Evolutionary conservation across 2,797 vertebrate genomes (phyloP).

Genomic region (Acanthis flammea): DNA sequence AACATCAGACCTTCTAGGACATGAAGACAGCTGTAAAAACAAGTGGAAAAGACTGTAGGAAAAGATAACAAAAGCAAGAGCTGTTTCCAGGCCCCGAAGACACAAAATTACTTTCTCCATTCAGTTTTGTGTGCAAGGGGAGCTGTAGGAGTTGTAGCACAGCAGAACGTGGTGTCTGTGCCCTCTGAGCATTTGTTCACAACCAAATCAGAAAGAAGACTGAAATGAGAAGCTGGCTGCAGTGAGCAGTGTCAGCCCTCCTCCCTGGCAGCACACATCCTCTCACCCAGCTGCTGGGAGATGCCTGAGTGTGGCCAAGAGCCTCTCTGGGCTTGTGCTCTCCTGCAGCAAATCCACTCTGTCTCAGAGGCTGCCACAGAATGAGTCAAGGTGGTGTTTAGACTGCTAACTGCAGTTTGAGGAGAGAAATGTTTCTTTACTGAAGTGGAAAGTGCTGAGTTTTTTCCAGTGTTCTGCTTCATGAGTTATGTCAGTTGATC

Average conservation of each 20-base stretch:
- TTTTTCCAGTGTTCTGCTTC: background rate
- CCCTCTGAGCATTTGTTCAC: background rate
- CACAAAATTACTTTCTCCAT: background rate
- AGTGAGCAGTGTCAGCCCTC: background rate
- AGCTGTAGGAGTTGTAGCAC: background rate
- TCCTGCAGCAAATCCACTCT: background rate
- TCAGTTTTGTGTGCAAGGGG: background rate
- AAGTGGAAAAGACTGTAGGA: background rate
- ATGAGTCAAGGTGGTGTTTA: background rate
- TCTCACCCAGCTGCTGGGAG: background rate
- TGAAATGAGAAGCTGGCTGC: background rate
- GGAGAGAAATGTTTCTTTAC: background rate
- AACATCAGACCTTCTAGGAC: constrained; percentile 28
- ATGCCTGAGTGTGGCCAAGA: background rate
- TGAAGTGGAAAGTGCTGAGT: background rate
- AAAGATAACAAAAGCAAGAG: background rate
- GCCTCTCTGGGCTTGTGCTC: background rate
- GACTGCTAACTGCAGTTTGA: background rate
- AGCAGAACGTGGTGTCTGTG: fast-evolving
- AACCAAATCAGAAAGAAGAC: background rate
- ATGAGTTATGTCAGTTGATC: background rate
- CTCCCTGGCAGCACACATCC: background rate
- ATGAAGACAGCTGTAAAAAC: constrained; percentile 44
- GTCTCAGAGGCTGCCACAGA: background rate
- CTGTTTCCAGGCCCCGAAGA: background rate